Evolutionary conservation across 2,797 vertebrate species (phyloP), one percentile per base, ranked within the genome.

Genomic region (Epinephelus malabaricus): DNA sequence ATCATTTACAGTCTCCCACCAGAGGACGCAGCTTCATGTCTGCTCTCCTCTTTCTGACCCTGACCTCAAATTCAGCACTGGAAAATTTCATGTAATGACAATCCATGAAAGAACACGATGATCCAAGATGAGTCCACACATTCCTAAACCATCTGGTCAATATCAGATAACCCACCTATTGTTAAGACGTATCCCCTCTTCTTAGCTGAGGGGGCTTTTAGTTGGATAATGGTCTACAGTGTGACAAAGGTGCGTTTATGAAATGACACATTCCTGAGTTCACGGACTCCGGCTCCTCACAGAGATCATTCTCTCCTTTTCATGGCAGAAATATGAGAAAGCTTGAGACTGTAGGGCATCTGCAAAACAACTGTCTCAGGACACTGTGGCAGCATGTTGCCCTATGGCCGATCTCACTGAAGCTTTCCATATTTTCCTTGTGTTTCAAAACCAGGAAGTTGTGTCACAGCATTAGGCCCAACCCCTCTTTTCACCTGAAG

Each of bases 401-500:
- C 40, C 54, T 50, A 19, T 38, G 51, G n/a, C 40, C 38, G 59
- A 38, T 47, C 69, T 61, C 77, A 0, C 2, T 55, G 7, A 69
- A 61, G 10, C 46, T 43, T 78, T 83, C 81, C 70, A 47, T 8
- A 25, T 66, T 51, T 74, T 51, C 46, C 6, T 54, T 81, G 47
- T 71, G 67, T 85, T 86, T 84, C 69, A 80, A 69, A 80, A 83
- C 53, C 89, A 93, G 94, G 95, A 96, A 92, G 88, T 97, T 94
- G 96, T 76, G 91, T 96, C 93, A 96, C 23, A 8, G 56, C 50
- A 25, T 1, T 19, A 86, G 58, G 85, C 90, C 85, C 88, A 62
- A 86, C 95, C 95, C 88, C 54, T 86, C 65, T 69, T 76, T 88
- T 92, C 88, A 97, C 95, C 96, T 96, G 96, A 92, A 77, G 45